Conservation (phyloP, 2,888 invertebrate genomes). For the Beris chalybata region DNA sequence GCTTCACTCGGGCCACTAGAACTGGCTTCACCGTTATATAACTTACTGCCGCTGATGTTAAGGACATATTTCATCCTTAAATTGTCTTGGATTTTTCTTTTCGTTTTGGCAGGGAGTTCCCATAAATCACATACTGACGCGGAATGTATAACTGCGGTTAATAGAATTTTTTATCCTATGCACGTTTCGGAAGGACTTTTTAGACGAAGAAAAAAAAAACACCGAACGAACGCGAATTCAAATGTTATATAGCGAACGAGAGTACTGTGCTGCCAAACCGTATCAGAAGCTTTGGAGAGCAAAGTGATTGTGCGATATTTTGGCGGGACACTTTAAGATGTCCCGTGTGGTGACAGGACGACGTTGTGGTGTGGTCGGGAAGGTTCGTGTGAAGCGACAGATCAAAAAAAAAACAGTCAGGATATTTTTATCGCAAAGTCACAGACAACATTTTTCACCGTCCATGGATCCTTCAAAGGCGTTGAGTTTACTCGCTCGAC, state of each 20-base stretch:
- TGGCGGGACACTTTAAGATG: constrained; percentile 6
- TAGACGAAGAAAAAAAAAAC: not conserved
- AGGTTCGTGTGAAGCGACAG: too few species aligned
- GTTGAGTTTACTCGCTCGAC: too few species aligned
- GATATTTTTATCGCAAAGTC: too few species aligned
- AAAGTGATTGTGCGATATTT: not conserved
- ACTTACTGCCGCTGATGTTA: constrained; percentile 7
- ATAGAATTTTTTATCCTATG: constrained; percentile 15
- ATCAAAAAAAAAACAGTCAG: too few species aligned
- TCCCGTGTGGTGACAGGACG: too few species aligned
- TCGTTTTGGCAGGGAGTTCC: constrained; percentile 17
- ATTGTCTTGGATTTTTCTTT: constrained; percentile 14
- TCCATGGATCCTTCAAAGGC: too few species aligned
- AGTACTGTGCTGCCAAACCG: too few species aligned
- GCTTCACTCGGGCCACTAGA: too few species aligned
- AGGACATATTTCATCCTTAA: constrained; percentile 26
- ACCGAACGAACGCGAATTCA: too few species aligned
- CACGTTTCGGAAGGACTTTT: not conserved
- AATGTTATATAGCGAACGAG: too few species aligned
- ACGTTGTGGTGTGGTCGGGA: too few species aligned
- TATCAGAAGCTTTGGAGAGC: not conserved
- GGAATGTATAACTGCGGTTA: constrained; percentile 10
- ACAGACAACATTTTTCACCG: too few species aligned
- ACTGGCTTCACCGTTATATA: constrained; percentile 15
- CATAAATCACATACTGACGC: constrained; percentile 24